Percentiles rank a stretch among this genome's conserved stretches.
phyloP scores from a whole-genome alignment of 2,888 invertebrate species.

The Drosophila flavopinicola region DNA sequence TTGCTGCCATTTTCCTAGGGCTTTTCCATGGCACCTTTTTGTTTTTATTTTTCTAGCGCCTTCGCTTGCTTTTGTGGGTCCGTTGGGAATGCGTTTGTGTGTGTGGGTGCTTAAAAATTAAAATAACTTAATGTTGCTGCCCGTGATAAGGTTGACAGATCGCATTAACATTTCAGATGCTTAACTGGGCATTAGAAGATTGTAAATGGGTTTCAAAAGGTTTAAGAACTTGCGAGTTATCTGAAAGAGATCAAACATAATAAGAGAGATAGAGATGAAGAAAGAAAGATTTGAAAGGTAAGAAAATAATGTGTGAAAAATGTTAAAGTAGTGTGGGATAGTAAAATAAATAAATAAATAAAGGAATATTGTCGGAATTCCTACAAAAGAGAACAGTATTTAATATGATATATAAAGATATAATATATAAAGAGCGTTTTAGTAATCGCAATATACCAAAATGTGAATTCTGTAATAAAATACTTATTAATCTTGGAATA shows the following conservation, averaged over 20 bases:
- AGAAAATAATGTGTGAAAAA: neutral
- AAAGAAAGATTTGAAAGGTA: neutral
- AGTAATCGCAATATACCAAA: too few relatives aligned
- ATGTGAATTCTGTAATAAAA: too few relatives aligned
- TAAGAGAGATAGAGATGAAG: neutral
- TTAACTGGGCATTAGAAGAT: too few relatives aligned
- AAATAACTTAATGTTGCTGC: conserved; percentile 12
- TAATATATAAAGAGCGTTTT: too few relatives aligned
- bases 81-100: conserved; percentile 30
- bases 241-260: neutral
- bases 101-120: conserved; percentile 11
- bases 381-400: too few relatives aligned
- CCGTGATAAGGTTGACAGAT: neutral
- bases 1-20: conserved; percentile 34
- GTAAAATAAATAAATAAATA: too few relatives aligned
- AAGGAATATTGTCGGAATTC: too few relatives aligned
- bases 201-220: too few relatives aligned
- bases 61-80: conserved; percentile 29
- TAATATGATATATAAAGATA: too few relatives aligned
- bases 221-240: too few relatives aligned
- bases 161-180: neutral
- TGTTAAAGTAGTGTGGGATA: too few relatives aligned
- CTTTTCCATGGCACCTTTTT: conserved; percentile 41
- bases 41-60: conserved; percentile 28
- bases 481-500: too few relatives aligned